Evolutionary conservation across 2,797 vertebrate genomes (phyloP).

Genomic region (Gymnothorax reevesii): DNA sequence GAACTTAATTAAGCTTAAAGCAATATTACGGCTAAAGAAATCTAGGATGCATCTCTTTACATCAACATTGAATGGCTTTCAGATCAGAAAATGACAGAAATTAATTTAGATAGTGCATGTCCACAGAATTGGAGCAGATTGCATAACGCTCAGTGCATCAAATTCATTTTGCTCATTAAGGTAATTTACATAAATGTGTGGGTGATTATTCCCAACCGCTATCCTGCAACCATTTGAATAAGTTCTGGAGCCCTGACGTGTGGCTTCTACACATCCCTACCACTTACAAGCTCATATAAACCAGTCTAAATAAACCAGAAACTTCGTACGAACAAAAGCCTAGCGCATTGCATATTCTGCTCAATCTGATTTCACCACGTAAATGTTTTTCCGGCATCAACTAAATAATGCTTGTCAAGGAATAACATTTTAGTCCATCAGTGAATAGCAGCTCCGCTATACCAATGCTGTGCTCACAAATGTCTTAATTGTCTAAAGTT

Average conservation of each 20-base stretch:
- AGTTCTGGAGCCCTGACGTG: not conserved
- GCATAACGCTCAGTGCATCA: not conserved
- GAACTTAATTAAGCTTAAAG: not conserved
- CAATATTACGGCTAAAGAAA: not conserved
- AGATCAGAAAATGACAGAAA: not conserved
- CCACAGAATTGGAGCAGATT: not conserved
- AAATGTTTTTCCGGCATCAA: no score
- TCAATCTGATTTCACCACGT: no score
- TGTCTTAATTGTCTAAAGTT: no score
- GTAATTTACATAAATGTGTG: conserved; percentile 6
- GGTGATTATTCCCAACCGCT: not conserved
- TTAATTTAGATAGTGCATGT: not conserved
- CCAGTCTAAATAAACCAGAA: not conserved
- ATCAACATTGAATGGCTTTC: not conserved
- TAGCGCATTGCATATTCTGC: not conserved
- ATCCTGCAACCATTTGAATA: not conserved
- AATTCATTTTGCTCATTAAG: not conserved
- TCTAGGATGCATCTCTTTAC: not conserved
- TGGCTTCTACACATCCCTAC: not conserved
- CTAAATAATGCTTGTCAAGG: no score
- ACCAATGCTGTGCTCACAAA: no score
- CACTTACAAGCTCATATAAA: not conserved
- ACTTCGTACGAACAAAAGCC: not conserved
- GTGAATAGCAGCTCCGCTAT: no score
- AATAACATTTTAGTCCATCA: no score